These are phyloP conservation scores for Hucho hucho DNA, from an alignment of 2,113 vertebrate genomes.

Conservation along the genomic window DNA sequence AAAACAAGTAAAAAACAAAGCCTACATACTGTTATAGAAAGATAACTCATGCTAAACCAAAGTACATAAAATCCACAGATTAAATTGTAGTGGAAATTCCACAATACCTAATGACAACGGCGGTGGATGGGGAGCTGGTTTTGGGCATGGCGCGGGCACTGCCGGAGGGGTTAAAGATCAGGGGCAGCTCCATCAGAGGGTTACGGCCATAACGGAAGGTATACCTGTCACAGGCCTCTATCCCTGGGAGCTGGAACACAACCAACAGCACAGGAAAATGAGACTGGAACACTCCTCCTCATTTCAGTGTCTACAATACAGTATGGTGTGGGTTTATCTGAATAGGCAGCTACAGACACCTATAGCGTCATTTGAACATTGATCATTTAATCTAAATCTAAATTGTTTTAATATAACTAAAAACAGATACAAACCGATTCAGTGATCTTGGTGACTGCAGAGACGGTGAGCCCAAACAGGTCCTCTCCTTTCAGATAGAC, in stretches of 20 bases:
- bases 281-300: not conserved
- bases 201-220: constrained; percentile 94
- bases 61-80: too few species aligned
- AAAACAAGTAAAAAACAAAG: not conserved
- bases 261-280: not conserved
- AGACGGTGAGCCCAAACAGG: constrained; percentile 91
- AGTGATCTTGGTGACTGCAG: constrained; percentile 88
- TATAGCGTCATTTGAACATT: not conserved
- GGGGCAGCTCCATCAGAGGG: constrained; percentile 91
- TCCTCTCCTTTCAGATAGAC: constrained; percentile 94
- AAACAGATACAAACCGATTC: constrained; percentile 83
- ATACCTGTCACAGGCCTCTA: constrained; percentile 91
- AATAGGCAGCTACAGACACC: too few species aligned
- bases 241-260: constrained; percentile 85
- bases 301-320: not conserved
- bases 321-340: too few species aligned
- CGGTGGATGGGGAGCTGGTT: constrained; percentile 73
- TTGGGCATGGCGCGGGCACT: constrained; percentile 88
- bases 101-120: constrained; percentile 85
- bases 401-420: not conserved
- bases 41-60: too few species aligned
- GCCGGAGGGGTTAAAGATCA: constrained; percentile 92
- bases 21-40: not conserved
- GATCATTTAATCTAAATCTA: not conserved
- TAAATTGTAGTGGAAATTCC: not conserved